These are phyloP conservation scores for Poecilia velifera DNA, from an alignment of 2,797 vertebrate genomes.

Conservation along the genomic window DNA sequence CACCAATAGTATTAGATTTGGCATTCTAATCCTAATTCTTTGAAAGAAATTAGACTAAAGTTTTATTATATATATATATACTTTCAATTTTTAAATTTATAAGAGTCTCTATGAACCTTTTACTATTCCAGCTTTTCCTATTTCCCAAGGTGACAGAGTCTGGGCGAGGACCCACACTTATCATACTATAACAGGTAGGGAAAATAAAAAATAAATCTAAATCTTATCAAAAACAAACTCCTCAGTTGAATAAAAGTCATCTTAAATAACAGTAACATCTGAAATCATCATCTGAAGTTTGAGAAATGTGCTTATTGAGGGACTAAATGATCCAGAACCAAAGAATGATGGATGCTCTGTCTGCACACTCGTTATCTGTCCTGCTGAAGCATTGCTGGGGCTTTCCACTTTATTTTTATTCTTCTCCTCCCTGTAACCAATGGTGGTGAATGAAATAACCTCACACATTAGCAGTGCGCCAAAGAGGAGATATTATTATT, in stretches of 20 bases:
- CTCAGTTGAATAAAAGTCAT: background rate
- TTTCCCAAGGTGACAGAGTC: background rate
- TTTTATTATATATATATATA: background rate
- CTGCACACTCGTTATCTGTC: slow-evolving; percentile 29
- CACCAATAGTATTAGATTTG: background rate
- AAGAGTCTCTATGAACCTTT: too few relatives aligned
- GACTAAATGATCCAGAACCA: slow-evolving; percentile 1
- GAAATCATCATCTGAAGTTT: slow-evolving; percentile 10
- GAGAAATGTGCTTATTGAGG: slow-evolving; percentile 1
- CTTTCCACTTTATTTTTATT: slow-evolving; percentile 47
- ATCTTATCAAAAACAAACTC: background rate
- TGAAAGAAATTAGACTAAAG: background rate
- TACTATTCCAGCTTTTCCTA: background rate
- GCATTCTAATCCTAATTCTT: background rate
- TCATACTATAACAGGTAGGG: background rate
- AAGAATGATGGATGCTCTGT: slow-evolving; percentile 22
- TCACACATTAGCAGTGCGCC: slow-evolving; percentile 28
- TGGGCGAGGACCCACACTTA: background rate
- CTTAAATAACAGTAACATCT: background rate
- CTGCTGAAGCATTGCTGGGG: slow-evolving; percentile 31
- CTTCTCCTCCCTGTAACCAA: slow-evolving; percentile 43
- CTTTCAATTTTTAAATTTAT: too few relatives aligned
- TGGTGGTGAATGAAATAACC: slow-evolving; percentile 55
- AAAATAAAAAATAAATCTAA: background rate
- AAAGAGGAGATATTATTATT: slow-evolving; percentile 44